These are phyloP conservation scores for Lethrus apterus DNA, from an alignment of 1,140 invertebrate genomes.

Conservation along the genomic window DNA sequence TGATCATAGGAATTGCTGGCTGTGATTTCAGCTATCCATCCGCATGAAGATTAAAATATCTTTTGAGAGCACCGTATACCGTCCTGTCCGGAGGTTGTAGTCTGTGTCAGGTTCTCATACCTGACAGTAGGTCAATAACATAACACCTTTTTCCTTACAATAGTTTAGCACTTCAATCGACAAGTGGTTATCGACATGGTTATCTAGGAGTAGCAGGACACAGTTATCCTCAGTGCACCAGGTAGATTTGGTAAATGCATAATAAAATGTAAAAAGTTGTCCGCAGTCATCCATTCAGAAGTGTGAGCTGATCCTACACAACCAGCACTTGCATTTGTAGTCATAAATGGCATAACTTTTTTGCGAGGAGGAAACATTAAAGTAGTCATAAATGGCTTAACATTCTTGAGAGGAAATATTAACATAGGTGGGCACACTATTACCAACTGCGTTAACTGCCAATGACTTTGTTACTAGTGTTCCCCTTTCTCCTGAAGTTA, in stretches of 20 bases:
- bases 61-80: background rate
- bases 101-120: background rate
- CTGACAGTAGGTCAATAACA: background rate
- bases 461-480: constrained; percentile 36
- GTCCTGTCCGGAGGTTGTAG: background rate
- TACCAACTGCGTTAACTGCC: constrained; percentile 37
- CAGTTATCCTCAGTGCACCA: background rate
- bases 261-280: background rate
- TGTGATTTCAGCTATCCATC: no score
- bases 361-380: no score
- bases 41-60: no score
- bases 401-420: constrained; percentile 35
- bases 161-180: no score
- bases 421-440: constrained; percentile 39
- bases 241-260: background rate
- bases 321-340: background rate
- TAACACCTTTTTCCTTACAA: no score
- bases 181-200: no score
- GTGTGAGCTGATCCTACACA: background rate
- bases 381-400: constrained; percentile 11
- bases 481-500: constrained; percentile 41
- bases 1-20: no score
- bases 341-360: constrained; percentile 19
- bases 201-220: no score
- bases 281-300: background rate